Evolutionary conservation across 2,113 vertebrate species (phyloP).

Genomic region (Rostratula benghalensis): DNA sequence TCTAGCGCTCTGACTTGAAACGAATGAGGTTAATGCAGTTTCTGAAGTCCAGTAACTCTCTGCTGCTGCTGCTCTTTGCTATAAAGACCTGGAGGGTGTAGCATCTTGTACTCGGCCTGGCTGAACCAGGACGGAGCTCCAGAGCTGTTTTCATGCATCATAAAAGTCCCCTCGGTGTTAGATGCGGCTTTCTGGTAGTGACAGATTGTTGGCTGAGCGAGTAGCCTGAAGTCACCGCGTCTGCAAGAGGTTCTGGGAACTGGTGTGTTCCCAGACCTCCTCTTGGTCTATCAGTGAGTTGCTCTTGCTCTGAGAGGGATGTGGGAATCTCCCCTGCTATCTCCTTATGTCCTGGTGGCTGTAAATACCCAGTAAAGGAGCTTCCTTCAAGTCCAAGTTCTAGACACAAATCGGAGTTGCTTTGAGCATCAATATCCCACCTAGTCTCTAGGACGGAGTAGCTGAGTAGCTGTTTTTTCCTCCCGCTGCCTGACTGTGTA

Average conservation of each 20-base stretch:
- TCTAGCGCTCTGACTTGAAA: not conserved
- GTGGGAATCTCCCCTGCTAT: not conserved
- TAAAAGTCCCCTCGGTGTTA: not conserved
- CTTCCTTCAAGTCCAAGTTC: not conserved
- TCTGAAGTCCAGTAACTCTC: not conserved
- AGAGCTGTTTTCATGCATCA: not conserved
- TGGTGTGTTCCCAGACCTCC: conserved; percentile 8
- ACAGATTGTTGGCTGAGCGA: conserved; percentile 33
- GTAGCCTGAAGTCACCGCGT: not conserved
- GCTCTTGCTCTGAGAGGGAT: not conserved
- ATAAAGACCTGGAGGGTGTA: not conserved
- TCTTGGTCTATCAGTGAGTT: not conserved
- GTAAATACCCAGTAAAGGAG: not conserved
- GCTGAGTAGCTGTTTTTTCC: not conserved
- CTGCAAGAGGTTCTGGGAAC: conserved; percentile 2
- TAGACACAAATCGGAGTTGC: fast-evolving
- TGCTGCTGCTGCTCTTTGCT: not conserved
- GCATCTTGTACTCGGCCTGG: not conserved
- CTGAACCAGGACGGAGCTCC: not conserved
- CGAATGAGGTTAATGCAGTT: not conserved
- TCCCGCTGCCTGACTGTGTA: not conserved
- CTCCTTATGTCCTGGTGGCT: not conserved
- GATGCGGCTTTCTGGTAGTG: not conserved
- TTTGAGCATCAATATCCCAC: fast-evolving
- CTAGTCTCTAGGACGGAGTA: not conserved